phyloP scores from a whole-genome alignment of 2,797 vertebrate genomes.

The Clarias pachynema region DNA sequence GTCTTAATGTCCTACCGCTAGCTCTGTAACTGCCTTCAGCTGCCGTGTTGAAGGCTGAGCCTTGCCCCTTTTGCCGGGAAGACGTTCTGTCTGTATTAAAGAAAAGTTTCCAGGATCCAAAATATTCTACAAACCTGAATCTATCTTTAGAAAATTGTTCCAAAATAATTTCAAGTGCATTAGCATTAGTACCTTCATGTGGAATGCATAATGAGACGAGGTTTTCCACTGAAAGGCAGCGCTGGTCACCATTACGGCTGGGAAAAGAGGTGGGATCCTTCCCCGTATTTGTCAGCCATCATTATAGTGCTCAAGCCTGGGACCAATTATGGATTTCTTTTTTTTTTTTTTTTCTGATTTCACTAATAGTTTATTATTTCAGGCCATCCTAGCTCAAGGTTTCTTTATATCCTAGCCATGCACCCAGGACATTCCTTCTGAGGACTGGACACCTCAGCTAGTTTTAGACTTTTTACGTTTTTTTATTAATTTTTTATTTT shows the following conservation, averaged over 20 bases:
- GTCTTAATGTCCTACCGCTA: not conserved
- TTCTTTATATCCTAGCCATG: constrained; percentile 19
- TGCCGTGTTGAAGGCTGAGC: not conserved
- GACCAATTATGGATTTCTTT: constrained; percentile 56
- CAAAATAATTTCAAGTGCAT: constrained; percentile 28
- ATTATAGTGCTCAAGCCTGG: constrained; percentile 47
- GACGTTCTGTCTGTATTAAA: not conserved
- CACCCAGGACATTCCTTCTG: constrained; percentile 20
- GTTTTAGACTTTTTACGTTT: not conserved
- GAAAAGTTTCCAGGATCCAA: not conserved
- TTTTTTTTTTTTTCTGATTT: constrained; percentile 48
- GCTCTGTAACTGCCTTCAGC: not conserved
- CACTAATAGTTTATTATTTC: constrained; percentile 58
- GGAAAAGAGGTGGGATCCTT: constrained; percentile 31
- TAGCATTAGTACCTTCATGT: constrained; percentile 34
- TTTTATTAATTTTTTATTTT: too few relatives aligned
- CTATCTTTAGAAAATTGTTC: constrained; percentile 13
- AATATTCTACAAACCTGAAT: not conserved
- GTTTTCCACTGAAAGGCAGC: constrained; percentile 20
- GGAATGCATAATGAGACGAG: constrained; percentile 21
- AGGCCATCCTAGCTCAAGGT: constrained; percentile 36
- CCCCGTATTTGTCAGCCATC: constrained; percentile 32
- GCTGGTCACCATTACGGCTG: constrained; percentile 28
- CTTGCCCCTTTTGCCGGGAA: not conserved
- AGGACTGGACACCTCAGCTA: not conserved